phyloP scores from a whole-genome alignment of 2,797 vertebrate genomes.

The Manis crassicaudata region DNA sequence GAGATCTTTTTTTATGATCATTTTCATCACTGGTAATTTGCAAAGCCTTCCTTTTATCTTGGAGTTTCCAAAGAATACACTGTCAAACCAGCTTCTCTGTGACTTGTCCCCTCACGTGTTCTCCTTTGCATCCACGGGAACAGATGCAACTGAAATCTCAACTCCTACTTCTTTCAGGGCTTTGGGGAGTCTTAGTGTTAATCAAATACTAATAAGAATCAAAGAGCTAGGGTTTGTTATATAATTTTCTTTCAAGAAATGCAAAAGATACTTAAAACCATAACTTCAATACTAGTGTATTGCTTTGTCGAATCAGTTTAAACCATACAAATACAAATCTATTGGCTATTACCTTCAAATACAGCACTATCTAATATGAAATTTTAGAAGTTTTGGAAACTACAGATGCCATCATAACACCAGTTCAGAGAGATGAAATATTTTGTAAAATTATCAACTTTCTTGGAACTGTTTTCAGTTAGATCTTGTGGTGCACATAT shows the following conservation, averaged over 20 bases:
- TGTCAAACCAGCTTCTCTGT: slow-evolving; percentile 22
- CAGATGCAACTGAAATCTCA: slow-evolving; percentile 44
- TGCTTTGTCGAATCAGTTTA: slow-evolving; percentile 40
- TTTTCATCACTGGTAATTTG: slow-evolving; percentile 30
- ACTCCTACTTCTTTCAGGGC: slow-evolving; percentile 24
- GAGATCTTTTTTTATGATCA: slow-evolving; percentile 19
- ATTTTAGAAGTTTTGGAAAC: slow-evolving; percentile 34
- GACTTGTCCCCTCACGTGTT: background rate
- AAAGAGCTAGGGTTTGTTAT: slow-evolving; percentile 32
- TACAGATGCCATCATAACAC: background rate
- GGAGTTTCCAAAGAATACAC: slow-evolving; percentile 39
- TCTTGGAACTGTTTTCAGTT: background rate
- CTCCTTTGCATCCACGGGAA: slow-evolving; percentile 24
- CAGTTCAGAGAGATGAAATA: slow-evolving; percentile 11
- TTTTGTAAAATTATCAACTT: slow-evolving; percentile 28
- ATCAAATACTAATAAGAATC: slow-evolving; percentile 44
- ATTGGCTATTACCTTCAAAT: background rate
- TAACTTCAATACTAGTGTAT: background rate
- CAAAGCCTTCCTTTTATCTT: slow-evolving; percentile 36
- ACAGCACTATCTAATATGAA: background rate
- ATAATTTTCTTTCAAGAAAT: slow-evolving; percentile 56
- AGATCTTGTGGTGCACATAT: background rate
- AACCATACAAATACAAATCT: slow-evolving; percentile 31
- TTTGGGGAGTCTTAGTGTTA: slow-evolving; percentile 4
- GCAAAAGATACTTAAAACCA: slow-evolving; percentile 58